Percentiles rank a stretch among this genome's conserved stretches.
Evolutionary conservation across 2,113 vertebrate species (phyloP).

Genomic region (Acrocephalus arundinaceus): DNA sequence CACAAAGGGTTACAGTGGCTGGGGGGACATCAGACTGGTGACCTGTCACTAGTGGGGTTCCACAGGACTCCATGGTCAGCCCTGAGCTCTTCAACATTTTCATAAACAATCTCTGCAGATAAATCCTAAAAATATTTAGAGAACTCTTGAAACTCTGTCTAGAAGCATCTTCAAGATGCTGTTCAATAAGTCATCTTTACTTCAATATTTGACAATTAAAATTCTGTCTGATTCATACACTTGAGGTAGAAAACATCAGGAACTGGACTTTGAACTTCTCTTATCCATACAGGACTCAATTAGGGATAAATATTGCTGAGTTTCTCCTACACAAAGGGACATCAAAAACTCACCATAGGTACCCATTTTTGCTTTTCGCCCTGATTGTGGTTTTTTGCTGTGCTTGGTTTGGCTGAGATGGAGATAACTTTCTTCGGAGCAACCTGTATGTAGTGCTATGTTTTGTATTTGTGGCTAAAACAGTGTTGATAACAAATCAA

Average conservation of each 20-base stretch:
- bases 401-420: neutral
- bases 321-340: neutral
- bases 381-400: neutral
- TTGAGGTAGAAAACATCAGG: neutral
- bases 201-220: neutral
- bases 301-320: neutral
- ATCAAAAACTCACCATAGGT: neutral
- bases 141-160: neutral
- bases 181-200: neutral
- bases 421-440: neutral
- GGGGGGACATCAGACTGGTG: neutral
- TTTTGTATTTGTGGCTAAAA: neutral
- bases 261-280: neutral
- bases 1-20: neutral
- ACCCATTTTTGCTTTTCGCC: neutral
- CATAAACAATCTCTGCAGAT: neutral
- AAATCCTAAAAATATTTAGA: neutral
- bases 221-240: neutral
- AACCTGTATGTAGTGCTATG: neutral
- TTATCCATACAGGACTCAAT: neutral
- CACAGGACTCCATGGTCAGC: neutral
- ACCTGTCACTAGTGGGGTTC: neutral
- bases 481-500: neutral
- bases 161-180: neutral
- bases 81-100: neutral